phyloP scores from a whole-genome alignment of 2,797 vertebrate species.

The Cephalopachus bancanus region DNA sequence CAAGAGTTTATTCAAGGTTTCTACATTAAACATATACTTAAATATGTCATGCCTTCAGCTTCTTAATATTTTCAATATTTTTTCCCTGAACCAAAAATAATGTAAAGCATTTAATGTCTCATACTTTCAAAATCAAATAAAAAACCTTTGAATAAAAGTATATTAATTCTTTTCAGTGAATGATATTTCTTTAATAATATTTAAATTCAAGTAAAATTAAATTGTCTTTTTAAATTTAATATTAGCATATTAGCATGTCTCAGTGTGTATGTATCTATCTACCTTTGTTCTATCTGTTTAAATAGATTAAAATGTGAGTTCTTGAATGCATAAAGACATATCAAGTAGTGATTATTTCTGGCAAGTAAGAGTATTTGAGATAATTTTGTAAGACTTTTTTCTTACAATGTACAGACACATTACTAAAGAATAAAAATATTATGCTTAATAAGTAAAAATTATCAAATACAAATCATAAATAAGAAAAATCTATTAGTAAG shows the following conservation, averaged over 20 bases:
- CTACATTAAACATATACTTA: background rate
- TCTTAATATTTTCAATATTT: background rate
- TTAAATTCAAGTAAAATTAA: conserved; percentile 6
- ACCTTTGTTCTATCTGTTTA: background rate
- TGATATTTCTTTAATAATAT: background rate
- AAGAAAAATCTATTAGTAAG: background rate
- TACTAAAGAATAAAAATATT: background rate
- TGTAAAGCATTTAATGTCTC: background rate
- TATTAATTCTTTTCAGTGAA: background rate
- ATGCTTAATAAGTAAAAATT: background rate
- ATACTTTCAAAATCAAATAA: background rate
- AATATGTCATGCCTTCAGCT: background rate
- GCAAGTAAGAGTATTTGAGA: background rate
- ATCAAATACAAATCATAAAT: background rate
- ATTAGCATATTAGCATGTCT: background rate
- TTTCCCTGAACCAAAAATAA: background rate
- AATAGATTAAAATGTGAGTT: background rate
- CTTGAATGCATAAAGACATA: background rate
- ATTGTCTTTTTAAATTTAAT: background rate
- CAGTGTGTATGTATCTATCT: background rate
- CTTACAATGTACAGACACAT: background rate
- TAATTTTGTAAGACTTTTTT: background rate
- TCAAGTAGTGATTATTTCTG: background rate
- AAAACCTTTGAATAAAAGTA: background rate
- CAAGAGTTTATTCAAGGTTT: background rate